Base-by-base conservation (phyloP, 2,888 invertebrate species). In the Bellardia bayeri region DNA sequence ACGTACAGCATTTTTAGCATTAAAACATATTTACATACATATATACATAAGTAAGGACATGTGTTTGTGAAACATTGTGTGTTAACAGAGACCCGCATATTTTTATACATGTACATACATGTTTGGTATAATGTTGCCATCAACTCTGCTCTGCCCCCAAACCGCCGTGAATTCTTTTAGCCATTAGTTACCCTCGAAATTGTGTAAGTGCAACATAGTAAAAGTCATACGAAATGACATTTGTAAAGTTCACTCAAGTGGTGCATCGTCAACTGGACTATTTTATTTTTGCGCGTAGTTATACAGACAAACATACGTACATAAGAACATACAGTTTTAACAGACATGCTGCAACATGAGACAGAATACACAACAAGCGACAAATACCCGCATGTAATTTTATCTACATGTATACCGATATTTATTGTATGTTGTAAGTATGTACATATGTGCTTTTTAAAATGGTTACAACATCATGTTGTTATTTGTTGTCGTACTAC, bases 171-270 rank as follows among this genome's bases (percentile, higher is more conserved):
- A 33, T 40, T 83, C 51, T 68, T 84, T 76, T 72, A 9, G 40
- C 56, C 45, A 40, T 72, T 78, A 54, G 75, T 76, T 61, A 68
- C 54, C 45, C 58, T 64, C 58, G 76, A 16, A 79, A 71, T 80
- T 80, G 76, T 80, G 71, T 78, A 84, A 82, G 81, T 84, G 81
- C 76, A 87, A 72, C 82, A 83, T 51, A 82, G 84, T 87, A 82
- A 87, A 87, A 87, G 81, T 87, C 84, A 87, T 84, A 78, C 64
- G 81, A 84, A 87, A 78, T 87, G 87, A 84, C 87, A 87, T 84
- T 87, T 87, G 87, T 84, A 78, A 87, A 87, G 81, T 84, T 87
- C 78, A 87, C 74, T 87, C 78, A 82, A 87, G 84, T 87, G 87
- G n/a, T 78, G 87, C 74, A 81, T 76, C 84, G 84, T 81, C 84